Evolutionary conservation across 2,888 invertebrate species (phyloP), one percentile per base, ranked within the genome.

Genomic region (Eilema sororculum): DNA sequence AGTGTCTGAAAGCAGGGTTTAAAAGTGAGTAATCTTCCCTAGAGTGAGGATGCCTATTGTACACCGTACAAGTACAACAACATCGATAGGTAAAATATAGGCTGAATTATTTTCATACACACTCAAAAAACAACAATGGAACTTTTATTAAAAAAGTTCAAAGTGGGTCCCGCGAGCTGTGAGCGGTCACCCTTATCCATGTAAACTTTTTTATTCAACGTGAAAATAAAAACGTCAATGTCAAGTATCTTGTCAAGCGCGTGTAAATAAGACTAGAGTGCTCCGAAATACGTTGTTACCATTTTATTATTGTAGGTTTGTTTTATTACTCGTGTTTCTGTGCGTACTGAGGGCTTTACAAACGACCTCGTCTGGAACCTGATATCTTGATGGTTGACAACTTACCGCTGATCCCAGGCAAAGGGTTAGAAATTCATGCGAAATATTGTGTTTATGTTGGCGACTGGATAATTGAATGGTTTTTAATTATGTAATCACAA

Each of bases 381-480:
- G 46, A 8, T 52, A n/a, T 22, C n/a, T 37, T 28, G 20, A 83
- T 85, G 85, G 78, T 75, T 30, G 84, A 86, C 33, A 82, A 82
- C 65, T 77, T 86, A 33, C 86, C 86, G 4, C 71, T 86, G 65
- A 80, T 86, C 71, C 86, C 86, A 8, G 76, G 71, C 20, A 86
- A 86, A 61, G 72, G 73, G 86, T 86, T 56, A 79, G 82, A 67
- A 33, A 60, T 52, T 64, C 57, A 59, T 56, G 24, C 28, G 2
- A 8, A n/a, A 2, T n/a, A 9, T 8, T 52, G 20, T 52, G 46
- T 28, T 25, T 24, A 28, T 33, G 52, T 52, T 24, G n/a, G n/a
- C 20, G 16, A 12, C n/a, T 28, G 22, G 3, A 63, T 41, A 24
- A 24, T 16, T 24, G 24, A 22, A 37, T 30, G 20, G 10, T 37